Conservation (phyloP, 2,888 invertebrate genomes). For the Cistogaster globosa region DNA sequence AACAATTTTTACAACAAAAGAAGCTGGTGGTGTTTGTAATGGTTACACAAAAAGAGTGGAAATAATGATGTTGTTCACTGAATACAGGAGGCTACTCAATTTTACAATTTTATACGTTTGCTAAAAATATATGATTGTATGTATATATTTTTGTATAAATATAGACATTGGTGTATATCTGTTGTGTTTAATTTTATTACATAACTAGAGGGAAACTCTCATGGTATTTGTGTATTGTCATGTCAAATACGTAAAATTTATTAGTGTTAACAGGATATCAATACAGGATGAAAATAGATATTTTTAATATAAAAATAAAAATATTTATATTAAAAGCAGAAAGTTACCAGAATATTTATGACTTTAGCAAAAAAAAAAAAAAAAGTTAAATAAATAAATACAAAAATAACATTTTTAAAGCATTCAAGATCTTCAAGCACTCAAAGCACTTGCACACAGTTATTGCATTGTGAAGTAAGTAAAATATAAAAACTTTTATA, state of each 20-base stretch:
- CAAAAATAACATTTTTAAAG: slow-evolving; percentile 12
- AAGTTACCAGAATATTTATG: slow-evolving; percentile 1
- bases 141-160: too few species aligned
- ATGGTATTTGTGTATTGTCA: slow-evolving; percentile 63
- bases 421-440: neutral
- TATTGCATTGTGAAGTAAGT: neutral
- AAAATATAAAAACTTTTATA: neutral
- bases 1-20: slow-evolving; percentile 17
- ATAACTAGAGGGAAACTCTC: slow-evolving; percentile 21
- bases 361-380: slow-evolving; percentile 8
- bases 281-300: slow-evolving; percentile 62
- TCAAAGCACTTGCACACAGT: neutral
- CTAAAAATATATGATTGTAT: too few species aligned
- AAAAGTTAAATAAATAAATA: too few species aligned
- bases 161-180: neutral
- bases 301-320: slow-evolving; percentile 45
- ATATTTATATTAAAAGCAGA: slow-evolving; percentile 32
- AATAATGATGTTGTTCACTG: slow-evolving; percentile 56
- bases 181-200: neutral
- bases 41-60: slow-evolving; percentile 47
- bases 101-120: slow-evolving; percentile 17
- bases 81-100: slow-evolving; percentile 26
- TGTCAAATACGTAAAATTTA: slow-evolving; percentile 75
- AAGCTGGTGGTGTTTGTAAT: slow-evolving; percentile 37
- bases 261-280: slow-evolving; percentile 75